Evolutionary conservation across 2,888 invertebrate genomes (phyloP), one percentile per base, ranked within the genome.

Genomic region (Spodoptera picta): DNA sequence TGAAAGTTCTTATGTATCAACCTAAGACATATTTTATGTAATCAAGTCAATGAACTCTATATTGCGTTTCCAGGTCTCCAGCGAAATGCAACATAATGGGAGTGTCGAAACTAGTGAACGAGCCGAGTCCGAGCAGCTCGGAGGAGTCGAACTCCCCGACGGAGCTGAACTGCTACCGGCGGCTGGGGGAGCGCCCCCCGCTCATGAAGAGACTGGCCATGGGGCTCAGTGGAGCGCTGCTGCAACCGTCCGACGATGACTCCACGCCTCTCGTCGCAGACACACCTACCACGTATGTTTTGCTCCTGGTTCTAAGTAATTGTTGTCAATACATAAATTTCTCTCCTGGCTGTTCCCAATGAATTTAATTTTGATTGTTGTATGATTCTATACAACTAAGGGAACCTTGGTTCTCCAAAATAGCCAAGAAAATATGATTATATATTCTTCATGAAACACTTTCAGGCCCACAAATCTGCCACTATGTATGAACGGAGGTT

Each of bases 61-160:
- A 31, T 31, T 14, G 14, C 14, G 14, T 14, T 14, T 14, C 14
- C 14, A 14, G 93, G 55, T 92, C 91, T 0, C 87, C 91, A 76
- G 80, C 87, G 85, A 88, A 88, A 92, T 93, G 93, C 91, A 85
- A 90, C 81, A 86, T 84, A 73, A 89, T 92, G 92, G 91, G 92
- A 14, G 86, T 87, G 24, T 80, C 88, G 36, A 86, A 87, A 80
- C 82, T 88, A 56, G 85, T 87, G 43, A 88, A 87, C 88, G 94
- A 92, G 79, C 87, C 88, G 19, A 93, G 92, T 49, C 96, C 96
- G 42, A 96, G 96, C 90, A 97, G 97, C 87, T 98, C 97, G 78
- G 98, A 98, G 89, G 98, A 98, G 93, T 97, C 97, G 86, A 97
- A 97, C 92, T 98, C 98, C 10, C 98, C 98, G 51, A 97, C 97